A percentile compares a stretch with the other conserved stretches of the same genome.
phyloP scores from a whole-genome alignment of 1,140 invertebrate genomes.

The Diachasma alloeum region DNA sequence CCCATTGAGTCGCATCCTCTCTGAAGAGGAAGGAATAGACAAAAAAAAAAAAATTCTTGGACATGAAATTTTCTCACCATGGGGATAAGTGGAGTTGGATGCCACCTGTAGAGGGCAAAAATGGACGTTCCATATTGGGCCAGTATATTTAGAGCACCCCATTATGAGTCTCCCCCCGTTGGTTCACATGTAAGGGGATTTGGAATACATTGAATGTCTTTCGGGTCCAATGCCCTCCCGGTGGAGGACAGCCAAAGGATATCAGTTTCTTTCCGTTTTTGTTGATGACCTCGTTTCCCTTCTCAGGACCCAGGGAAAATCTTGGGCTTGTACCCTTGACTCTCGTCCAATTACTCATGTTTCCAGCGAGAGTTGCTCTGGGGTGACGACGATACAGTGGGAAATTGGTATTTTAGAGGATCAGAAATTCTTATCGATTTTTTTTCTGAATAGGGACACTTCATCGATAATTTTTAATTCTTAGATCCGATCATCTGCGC shows the following conservation, averaged over 20 bases:
- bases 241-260: background rate
- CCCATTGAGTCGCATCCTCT: background rate
- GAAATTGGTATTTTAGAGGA: no score
- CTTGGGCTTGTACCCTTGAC: background rate
- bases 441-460: no score
- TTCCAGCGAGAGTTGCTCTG: no score
- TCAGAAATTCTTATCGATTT: no score
- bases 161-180: background rate
- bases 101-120: conserved; percentile 1
- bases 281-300: background rate
- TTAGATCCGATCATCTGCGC: no score
- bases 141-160: background rate
- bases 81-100: background rate
- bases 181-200: background rate
- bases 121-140: background rate
- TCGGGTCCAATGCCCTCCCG: background rate
- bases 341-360: background rate
- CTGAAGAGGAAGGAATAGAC: background rate
- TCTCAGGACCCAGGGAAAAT: background rate
- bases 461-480: no score
- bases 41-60: background rate
- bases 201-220: background rate
- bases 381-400: no score
- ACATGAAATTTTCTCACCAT: background rate
- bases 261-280: background rate